Percentiles rank a stretch among this genome's conserved stretches.
Conservation (phyloP, 2,113 vertebrate species). For the Oreocharis arfaki region DNA sequence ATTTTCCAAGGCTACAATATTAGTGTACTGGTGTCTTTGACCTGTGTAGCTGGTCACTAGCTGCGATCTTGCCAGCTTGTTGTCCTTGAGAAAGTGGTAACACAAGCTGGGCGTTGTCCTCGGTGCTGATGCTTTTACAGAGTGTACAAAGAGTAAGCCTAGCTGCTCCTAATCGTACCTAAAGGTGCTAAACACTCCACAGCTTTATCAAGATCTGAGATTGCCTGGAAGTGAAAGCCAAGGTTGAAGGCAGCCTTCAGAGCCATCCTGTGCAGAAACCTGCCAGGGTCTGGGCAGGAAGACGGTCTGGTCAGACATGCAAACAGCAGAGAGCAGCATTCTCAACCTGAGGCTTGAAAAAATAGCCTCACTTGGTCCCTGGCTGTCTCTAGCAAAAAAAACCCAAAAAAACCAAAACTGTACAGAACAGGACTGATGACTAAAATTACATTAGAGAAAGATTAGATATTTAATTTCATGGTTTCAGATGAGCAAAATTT, state of each 20-base stretch:
- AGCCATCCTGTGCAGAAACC: neutral
- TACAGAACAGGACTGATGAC: neutral
- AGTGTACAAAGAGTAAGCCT: neutral
- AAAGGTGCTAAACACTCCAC: neutral
- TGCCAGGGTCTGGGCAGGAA: neutral
- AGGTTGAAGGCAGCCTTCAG: neutral
- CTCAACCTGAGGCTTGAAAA: neutral
- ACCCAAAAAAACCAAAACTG: rapidly evolving
- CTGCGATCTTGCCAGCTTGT: neutral
- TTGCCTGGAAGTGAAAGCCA: neutral
- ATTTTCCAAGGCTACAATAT: neutral
- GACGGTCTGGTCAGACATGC: neutral
- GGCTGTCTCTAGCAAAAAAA: neutral
- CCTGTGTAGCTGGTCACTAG: neutral
- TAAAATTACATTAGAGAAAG: neutral
- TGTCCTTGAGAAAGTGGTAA: neutral
- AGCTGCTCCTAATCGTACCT: neutral
- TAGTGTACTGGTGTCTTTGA: neutral
- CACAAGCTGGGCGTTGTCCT: neutral
- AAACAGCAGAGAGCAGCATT: neutral
- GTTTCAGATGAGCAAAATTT: neutral
- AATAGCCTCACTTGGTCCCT: neutral
- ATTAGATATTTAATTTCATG: neutral
- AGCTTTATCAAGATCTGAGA: neutral
- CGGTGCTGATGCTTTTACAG: neutral